Base-by-base conservation (phyloP, 2,888 invertebrate species). In the Hybos culiciformis region DNA sequence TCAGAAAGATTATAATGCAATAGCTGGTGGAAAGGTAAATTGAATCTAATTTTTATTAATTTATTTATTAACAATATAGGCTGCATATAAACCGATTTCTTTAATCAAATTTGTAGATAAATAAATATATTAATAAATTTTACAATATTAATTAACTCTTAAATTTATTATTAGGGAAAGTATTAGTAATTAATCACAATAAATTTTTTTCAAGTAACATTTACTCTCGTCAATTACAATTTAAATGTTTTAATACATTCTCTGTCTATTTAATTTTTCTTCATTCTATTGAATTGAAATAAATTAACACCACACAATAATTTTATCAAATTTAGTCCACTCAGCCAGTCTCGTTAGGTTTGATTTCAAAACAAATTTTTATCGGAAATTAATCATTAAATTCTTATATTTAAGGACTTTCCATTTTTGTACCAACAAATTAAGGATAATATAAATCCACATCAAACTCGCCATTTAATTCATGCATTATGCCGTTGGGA, bases 351-450 rank as follows among this genome's bases (percentile, higher is more conserved):
- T 11, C 9, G 12, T 26, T 26, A 26, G 9, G 9, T 26, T 11
- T 12, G 9, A 26, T 26, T 26, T 26, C 29, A 26, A 9, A 12
- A 26, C 29, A 12, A 11, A 26, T 26, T 26, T 26, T 26, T 26
- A 12, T 26, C 21, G 12, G 26, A 5, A 3, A 19, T 11, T 21
- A 43, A 34, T 21, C 5, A 37, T 43, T 46, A 42, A 32, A 41
- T 34, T 44, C 40, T 17, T 40, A 45, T 51, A 46, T 46, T 66
- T 14, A 65, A 85, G 81, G 87, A 87, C 12, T 92, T 91, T 63
- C 87, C 91, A 23, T 94, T 94, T 67, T 69, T 94, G 48, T 88
- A 88, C 65, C 92, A 92, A 67, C 93, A 93, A 71, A 91, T 92
- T 41, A 82, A 90, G 52, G 94, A 94, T 67, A 84, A 84, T 55